Evolutionary conservation across 2,113 vertebrate genomes (phyloP), one percentile per base, ranked within the genome.

Genomic region (Triplophysa rosa): DNA sequence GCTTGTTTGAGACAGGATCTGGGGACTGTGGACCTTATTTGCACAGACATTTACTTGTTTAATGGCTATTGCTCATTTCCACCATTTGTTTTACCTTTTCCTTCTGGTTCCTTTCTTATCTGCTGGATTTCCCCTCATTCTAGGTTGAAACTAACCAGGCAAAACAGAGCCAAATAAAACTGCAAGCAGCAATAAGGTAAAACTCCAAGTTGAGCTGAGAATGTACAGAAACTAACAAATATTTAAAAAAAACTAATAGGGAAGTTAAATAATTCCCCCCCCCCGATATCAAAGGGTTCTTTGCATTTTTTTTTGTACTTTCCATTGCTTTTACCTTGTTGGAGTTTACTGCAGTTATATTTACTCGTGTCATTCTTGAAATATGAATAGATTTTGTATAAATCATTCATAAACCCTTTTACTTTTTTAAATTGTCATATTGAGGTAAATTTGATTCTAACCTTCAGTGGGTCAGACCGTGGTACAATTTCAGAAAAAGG

Each of bases 51-150:
- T 66, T n/a, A 23, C 49, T 62, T 10, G 19, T 61, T 73, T 73
- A 59, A 67, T 17, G 62, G 45, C 69, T 59, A 24, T 71, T 70
- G 29, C 61, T 77, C 23, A 68, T 81, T 84, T 84, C 83, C 83
- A 56, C 56, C 68, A 56, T 78, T 81, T 84, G 79, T 81, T 19
- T 54, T n/a, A 29, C 24, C 4, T 58, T 80, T 84, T 84, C 61
- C 77, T 52, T 67, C 47, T 76, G 45, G 62, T 24, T 54, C 42
- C 40, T 40, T 26, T 79, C 61, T 58, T 82, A 47, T 67, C 77
- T 16, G n/a, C 45, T 47, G n/a, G n/a, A 40, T 45, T 79, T 63
- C 42, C 70, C 75, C 47, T 29, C 24, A 4, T 75, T 79, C 16
- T 40, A 52, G 62, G 24, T 29, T 26, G 47, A 54, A 61, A 40